These are phyloP conservation scores for Serilophus lunatus DNA, from an alignment of 2,113 vertebrate genomes.

Conservation along the genomic window DNA sequence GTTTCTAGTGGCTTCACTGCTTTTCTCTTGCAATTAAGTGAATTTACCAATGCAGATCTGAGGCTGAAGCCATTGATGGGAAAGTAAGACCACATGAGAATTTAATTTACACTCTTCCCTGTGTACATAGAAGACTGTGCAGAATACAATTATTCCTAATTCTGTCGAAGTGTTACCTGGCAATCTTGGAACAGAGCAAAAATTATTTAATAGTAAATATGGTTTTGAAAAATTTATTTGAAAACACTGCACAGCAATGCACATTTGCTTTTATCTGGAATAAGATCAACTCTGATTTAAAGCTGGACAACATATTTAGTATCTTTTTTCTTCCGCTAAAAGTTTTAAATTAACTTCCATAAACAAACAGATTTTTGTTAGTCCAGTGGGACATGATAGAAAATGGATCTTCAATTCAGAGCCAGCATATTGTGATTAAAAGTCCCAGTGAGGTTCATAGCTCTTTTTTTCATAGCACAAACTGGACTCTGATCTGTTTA, in stretches of 20 bases:
- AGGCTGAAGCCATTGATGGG: not conserved
- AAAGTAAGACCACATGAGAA: not conserved
- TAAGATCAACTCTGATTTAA: constrained; percentile 15
- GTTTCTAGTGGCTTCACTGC: not conserved
- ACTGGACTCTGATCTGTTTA: constrained; percentile 65
- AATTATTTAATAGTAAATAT: not conserved
- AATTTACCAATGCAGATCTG: not conserved
- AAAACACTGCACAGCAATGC: not conserved
- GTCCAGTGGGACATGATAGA: constrained; percentile 22
- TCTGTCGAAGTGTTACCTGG: not conserved
- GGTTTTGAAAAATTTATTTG: not conserved
- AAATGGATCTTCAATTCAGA: constrained; percentile 70
- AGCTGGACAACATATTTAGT: constrained; percentile 13
- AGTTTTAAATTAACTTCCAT: constrained; percentile 59
- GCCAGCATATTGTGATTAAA: constrained; percentile 61
- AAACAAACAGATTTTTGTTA: constrained; percentile 54
- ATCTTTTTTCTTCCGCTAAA: constrained; percentile 18
- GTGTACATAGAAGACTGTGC: not conserved
- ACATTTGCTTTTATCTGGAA: not conserved
- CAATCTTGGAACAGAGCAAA: not conserved
- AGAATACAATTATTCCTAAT: not conserved
- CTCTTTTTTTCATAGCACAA: constrained; percentile 64
- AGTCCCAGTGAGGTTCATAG: constrained; percentile 59
- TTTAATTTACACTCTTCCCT: not conserved
- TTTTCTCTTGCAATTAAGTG: not conserved